These are phyloP conservation scores for Synodontis membranacea DNA, from an alignment of 2,113 vertebrate genomes.

Conservation along the genomic window DNA sequence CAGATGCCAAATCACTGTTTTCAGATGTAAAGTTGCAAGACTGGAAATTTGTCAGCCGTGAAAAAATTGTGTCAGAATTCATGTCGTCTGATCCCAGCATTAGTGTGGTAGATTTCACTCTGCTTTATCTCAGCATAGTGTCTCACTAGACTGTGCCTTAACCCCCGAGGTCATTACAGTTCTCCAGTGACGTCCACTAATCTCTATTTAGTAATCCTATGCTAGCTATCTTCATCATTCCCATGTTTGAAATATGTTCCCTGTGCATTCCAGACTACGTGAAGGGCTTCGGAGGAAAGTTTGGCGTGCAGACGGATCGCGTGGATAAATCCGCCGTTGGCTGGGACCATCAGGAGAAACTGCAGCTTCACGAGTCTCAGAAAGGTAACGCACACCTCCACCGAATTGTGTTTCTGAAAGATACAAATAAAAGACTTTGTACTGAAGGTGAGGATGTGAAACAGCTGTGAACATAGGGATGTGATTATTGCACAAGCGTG, in stretches of 20 bases:
- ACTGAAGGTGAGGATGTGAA: background rate
- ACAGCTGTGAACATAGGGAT: background rate
- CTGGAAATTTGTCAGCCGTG: too few relatives aligned
- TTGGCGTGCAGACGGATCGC: slow-evolving; percentile 94
- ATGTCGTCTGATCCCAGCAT: too few relatives aligned
- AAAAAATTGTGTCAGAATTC: too few relatives aligned
- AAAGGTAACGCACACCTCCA: slow-evolving; percentile 78
- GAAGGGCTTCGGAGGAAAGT: slow-evolving; percentile 96
- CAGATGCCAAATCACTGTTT: too few relatives aligned
- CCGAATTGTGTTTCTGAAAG: background rate
- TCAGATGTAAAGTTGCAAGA: too few relatives aligned
- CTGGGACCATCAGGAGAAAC: slow-evolving; percentile 98
- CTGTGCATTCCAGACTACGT: slow-evolving; percentile 82
- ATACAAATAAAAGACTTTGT: background rate
- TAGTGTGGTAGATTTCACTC: too few relatives aligned
- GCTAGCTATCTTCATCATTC: background rate
- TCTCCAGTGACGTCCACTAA: background rate
- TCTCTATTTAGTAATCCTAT: background rate
- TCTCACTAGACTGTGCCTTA: background rate
- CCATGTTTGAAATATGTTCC: background rate
- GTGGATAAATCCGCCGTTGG: slow-evolving; percentile 95
- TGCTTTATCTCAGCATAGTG: too few relatives aligned
- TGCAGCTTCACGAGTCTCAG: slow-evolving; percentile 93
- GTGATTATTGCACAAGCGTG: background rate
- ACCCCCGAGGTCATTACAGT: background rate